phyloP scores from a whole-genome alignment of 2,797 vertebrate species.

The Leptoclinus maculatus region DNA sequence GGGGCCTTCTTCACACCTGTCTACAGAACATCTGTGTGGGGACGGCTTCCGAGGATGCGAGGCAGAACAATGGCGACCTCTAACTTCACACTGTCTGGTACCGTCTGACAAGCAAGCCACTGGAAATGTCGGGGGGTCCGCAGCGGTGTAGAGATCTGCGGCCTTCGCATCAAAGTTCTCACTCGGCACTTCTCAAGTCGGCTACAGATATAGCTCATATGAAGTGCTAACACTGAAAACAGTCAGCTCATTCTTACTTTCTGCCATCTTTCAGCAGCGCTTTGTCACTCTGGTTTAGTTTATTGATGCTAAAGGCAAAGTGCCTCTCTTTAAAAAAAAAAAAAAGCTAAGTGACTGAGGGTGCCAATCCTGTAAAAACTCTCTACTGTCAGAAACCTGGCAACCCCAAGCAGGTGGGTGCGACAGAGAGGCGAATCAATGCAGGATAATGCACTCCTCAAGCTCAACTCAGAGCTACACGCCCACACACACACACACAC shows the following conservation, averaged over 20 bases:
- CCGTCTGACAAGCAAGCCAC: constrained; percentile 16
- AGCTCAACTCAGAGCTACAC: constrained; percentile 9
- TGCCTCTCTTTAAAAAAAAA: neutral
- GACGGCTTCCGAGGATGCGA: constrained; percentile 9
- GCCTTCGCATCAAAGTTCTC: neutral
- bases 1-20: constrained; percentile 34
- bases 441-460: constrained; percentile 20
- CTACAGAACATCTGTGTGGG: constrained; percentile 29
- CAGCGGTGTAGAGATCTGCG: neutral
- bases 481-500: neutral
- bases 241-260: too few relatives aligned
- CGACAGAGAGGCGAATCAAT: constrained; percentile 30
- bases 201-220: too few relatives aligned
- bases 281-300: too few relatives aligned
- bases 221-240: too few relatives aligned
- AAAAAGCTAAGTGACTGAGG: neutral
- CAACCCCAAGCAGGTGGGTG: constrained; percentile 18
- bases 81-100: constrained; percentile 16
- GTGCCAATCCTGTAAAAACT: constrained; percentile 7
- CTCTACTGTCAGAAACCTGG: constrained; percentile 23
- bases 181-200: too few relatives aligned
- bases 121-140: neutral
- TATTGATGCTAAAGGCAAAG: too few relatives aligned
- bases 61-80: constrained; percentile 17
- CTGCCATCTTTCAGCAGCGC: too few relatives aligned